Conservation (phyloP, 2,797 vertebrate species). For the Pseudochaenichthys georgianus region DNA sequence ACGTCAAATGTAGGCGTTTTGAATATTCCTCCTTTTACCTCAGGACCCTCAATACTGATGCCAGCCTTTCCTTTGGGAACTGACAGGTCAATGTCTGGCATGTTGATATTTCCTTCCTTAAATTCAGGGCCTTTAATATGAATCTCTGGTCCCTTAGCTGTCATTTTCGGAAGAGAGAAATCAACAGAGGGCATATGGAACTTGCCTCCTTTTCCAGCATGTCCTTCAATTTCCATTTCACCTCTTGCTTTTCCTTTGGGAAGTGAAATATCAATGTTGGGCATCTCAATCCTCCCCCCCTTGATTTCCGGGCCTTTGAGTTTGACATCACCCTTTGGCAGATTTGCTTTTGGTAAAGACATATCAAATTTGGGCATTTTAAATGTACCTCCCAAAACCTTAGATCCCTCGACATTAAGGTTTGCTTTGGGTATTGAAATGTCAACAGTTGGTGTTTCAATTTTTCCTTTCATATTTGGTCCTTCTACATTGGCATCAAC, state of each 20-base stretch:
- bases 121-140: conserved; percentile 43
- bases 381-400: conserved; percentile 48
- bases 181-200: conserved; percentile 62
- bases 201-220: conserved; percentile 56
- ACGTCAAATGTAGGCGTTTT: conserved; percentile 72
- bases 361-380: conserved; percentile 63
- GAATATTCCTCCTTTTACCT: conserved; percentile 60
- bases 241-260: conserved; percentile 51
- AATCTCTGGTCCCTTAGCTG: conserved; percentile 34
- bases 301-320: conserved; percentile 57
- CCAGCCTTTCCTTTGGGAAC: conserved; percentile 44
- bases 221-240: conserved; percentile 47
- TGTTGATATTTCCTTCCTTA: conserved; percentile 35
- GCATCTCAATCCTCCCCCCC: conserved; percentile 49
- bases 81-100: conserved; percentile 51
- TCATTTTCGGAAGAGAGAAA: conserved; percentile 61
- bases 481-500: conserved; percentile 46
- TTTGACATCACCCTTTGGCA: conserved; percentile 32
- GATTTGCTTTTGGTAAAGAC: conserved; percentile 60
- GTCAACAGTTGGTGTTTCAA: conserved; percentile 54
- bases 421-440: conserved; percentile 61
- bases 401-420: conserved; percentile 50
- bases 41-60: conserved; percentile 31
- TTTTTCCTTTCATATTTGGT: conserved; percentile 51
- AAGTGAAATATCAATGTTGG: conserved; percentile 59